Conservation (phyloP, 2,888 invertebrate species). For the Caenorhabditis afra region DNA sequence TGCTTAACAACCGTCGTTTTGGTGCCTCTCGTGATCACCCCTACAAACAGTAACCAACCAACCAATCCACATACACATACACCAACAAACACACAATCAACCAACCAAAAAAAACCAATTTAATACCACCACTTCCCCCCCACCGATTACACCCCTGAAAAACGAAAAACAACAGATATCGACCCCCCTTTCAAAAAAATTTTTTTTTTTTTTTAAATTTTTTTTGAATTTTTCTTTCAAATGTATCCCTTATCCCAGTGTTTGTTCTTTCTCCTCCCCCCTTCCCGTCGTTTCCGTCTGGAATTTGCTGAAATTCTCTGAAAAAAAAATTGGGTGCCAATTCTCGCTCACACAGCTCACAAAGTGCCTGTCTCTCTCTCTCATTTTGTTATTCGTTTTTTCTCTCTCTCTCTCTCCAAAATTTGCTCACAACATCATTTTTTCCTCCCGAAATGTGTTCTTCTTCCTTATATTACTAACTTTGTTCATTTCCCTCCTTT, state of each 20-base stretch:
- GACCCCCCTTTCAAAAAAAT: too few relatives aligned
- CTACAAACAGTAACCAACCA: conserved; percentile 72
- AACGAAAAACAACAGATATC: too few relatives aligned
- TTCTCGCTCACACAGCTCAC: too few relatives aligned
- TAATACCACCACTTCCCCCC: too few relatives aligned
- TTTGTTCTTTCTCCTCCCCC: background rate
- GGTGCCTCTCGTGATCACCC: conserved; percentile 79
- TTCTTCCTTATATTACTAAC: conserved; percentile 10
- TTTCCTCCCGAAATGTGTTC: background rate
- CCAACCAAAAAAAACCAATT: conserved; percentile 4
- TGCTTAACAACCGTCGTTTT: conserved; percentile 78
- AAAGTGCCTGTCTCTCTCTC: too few relatives aligned
- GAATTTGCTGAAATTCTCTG: too few relatives aligned
- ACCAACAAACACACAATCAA: conserved; percentile 12
- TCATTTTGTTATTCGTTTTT: background rate
- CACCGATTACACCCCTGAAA: too few relatives aligned
- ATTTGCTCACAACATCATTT: conserved; percentile 22
- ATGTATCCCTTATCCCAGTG: too few relatives aligned
- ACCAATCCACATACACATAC: conserved; percentile 18
- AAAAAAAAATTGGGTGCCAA: background rate
- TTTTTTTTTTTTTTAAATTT: too few relatives aligned
- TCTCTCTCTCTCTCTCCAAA: conserved; percentile 20
- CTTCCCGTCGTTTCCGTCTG: too few relatives aligned
- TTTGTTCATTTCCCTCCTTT: conserved; percentile 11
- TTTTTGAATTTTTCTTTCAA: too few relatives aligned